Base-by-base conservation (phyloP, 2,888 invertebrate species). In the Parelbella ahira region DNA sequence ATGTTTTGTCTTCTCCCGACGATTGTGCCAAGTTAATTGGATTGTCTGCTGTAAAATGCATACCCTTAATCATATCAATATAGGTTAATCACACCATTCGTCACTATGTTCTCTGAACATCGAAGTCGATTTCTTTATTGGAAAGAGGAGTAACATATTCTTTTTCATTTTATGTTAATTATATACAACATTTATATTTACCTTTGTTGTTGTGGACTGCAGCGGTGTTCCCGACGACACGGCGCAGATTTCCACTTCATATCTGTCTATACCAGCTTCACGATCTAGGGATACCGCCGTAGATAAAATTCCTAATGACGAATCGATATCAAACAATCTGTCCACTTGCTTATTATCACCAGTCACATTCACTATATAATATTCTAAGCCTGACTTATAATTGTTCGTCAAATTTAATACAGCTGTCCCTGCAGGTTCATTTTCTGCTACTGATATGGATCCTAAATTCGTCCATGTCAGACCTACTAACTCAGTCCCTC, bases 321-420 rank as follows among this genome's bases (percentile, higher is more conserved):
- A 91, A 82, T 98, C 97, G 64, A 98, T 94, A 68, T 95, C 95
- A 75, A 98, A 98, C 60, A 96, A 89, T 64, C 95, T 91, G 84
- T 96, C 95, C 68, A 95, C 94, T 86, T 94, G 94, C 55, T 88
- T 89, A 48, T 93, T 93, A 53, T 82, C 88, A 69, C 91, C 91
- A 61, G 93, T 94, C 76, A 94, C 93, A 86, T 94, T 94, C 60
- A 95, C 96, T 75, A 97, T 93, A 83, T 95, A 97, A 87, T 96
- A 97, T 77, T 96, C 96, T 72, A 97, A 90, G 38, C 90, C 90
- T 39, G 81, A 87, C 60, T 89, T 89, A 54, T 91, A 90, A 53
- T 91, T 90, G 59, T 95, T 95, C 51, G 89, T 91, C 58, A 97
- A 92, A 57, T 93, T 93, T 58, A 96, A 76, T 54, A 98, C 93